These are phyloP conservation scores for Emydocephalus ijimae DNA, from an alignment of 2,113 vertebrate species.

Conservation along the genomic window DNA sequence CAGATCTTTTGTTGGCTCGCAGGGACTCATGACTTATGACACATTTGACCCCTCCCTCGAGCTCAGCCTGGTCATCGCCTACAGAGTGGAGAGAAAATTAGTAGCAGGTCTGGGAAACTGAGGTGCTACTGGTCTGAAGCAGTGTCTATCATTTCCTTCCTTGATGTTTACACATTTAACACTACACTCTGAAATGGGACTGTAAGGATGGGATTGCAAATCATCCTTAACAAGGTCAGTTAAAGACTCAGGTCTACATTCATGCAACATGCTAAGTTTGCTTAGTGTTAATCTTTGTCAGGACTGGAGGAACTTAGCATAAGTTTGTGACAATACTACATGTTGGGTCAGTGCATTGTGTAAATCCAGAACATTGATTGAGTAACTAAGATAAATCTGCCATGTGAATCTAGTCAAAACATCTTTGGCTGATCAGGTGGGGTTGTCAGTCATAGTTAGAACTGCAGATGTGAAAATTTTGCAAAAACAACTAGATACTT, in stretches of 20 bases:
- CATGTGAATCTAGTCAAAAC: background rate
- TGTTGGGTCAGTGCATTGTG: background rate
- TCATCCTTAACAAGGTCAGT: background rate
- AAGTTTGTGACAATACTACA: background rate
- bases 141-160: background rate
- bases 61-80: background rate
- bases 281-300: background rate
- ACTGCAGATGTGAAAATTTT: background rate
- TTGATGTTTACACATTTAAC: background rate
- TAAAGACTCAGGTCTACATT: background rate
- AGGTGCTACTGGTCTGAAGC: background rate
- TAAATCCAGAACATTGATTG: background rate
- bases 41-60: background rate
- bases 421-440: background rate
- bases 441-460: background rate
- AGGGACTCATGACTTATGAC: background rate
- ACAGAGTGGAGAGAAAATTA: background rate
- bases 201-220: background rate
- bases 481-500: background rate
- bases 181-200: background rate
- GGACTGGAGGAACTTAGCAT: background rate
- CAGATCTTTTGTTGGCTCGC: background rate
- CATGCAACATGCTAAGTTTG: background rate
- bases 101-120: background rate
- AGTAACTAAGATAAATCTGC: background rate